Base-by-base conservation (phyloP, 1,140 invertebrate species). In the Trachymyrmex septentrionalis region DNA sequence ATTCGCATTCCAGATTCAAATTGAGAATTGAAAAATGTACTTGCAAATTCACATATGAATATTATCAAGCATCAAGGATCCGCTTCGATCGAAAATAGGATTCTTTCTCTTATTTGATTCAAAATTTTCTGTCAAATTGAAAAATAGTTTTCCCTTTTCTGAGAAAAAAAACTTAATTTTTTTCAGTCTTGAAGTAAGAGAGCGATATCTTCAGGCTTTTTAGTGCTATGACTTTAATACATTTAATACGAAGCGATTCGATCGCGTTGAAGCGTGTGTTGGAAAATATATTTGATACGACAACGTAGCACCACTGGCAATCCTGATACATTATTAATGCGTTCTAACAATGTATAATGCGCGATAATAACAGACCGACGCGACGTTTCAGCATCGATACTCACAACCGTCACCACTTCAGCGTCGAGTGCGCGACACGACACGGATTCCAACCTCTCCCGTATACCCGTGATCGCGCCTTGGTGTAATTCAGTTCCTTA, bases 311-410 rank as follows among this genome's bases (percentile, higher is more conserved):
- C 19, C 27, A 34, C 50, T 57, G 71, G 71, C 50, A 10, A 73
- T 73, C 30, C 53, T 73, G 53, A 73, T 73, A 73, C 71, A 73
- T 73, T 73, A 73, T 73, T 73, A 57, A 73, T 73, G 50, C 27
- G 10, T 55, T 6, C 71, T 57, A 57, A 57, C 71, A 75, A 75
- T 75, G 30, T 53, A 57, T 75, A 59, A 75, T 75, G 72, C 72
- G 72, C 10, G 48, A n/a, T 72, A 73, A 73, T 55, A 55, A 55
- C 71, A 73, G 27, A 24, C 27, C 50, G 21, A 57, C 38, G n/a
- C 50, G 21, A 57, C 67, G n/a, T 69, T 69, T 50, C 21, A 50
- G 24, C 24, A 9, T 30, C 19, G 19, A 3, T 73, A 57, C 12
- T 12, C 53, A 34, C 71, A 55, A 19, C 27, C 71, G 53, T 73